Conservation (phyloP, 2,113 vertebrate species). For the Morone chrysops region DNA sequence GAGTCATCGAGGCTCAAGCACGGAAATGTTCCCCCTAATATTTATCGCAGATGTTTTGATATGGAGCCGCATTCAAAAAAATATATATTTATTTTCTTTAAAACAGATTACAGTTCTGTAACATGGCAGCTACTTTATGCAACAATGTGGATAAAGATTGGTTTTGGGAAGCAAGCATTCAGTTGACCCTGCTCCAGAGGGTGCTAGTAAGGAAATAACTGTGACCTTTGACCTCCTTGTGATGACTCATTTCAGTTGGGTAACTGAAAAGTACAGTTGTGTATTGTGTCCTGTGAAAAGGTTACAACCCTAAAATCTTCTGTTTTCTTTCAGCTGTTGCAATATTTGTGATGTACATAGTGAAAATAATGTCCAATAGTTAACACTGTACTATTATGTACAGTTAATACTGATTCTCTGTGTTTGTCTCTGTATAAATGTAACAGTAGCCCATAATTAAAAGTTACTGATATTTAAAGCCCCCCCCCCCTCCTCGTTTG, state of each 20-base stretch:
- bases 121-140: slow-evolving; percentile 40
- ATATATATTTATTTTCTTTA: slow-evolving; percentile 37
- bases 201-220: not conserved
- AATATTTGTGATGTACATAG: slow-evolving; percentile 60
- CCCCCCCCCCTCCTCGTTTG: too few species aligned
- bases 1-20: not conserved
- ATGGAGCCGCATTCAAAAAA: not conserved
- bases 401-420: slow-evolving; percentile 41
- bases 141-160: not conserved
- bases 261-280: not conserved
- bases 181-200: not conserved
- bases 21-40: not conserved
- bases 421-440: slow-evolving; percentile 76
- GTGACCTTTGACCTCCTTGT: slow-evolving; percentile 42
- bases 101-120: slow-evolving; percentile 9
- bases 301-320: not conserved
- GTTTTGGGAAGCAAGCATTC: not conserved
- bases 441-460: slow-evolving; percentile 74
- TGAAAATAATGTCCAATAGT: slow-evolving; percentile 53
- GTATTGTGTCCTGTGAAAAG: slow-evolving; percentile 8
- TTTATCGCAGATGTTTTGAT: slow-evolving; percentile 10
- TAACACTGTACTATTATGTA: slow-evolving; percentile 42
- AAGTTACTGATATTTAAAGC: slow-evolving; percentile 65
- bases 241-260: not conserved
- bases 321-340: not conserved